Evolutionary conservation across 2,797 vertebrate genomes (phyloP).

Genomic region (Poecilia gillii): DNA sequence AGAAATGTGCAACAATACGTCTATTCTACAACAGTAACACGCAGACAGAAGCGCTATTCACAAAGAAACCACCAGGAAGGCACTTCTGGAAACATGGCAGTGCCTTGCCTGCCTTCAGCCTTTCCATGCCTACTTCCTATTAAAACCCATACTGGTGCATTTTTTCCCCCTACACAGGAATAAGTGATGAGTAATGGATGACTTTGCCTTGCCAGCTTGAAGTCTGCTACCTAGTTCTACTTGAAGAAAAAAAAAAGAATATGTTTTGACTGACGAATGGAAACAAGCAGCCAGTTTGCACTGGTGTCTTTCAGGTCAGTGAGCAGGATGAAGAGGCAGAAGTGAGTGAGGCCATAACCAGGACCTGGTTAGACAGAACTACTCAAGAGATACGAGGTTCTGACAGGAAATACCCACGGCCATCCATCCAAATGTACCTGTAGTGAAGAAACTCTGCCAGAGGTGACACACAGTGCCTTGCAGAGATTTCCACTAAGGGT

Average conservation of each 20-base stretch:
- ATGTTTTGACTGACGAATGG: not conserved
- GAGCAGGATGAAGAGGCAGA: not conserved
- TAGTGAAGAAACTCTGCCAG: not conserved
- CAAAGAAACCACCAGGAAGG: slow-evolving; percentile 6
- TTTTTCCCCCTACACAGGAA: not conserved
- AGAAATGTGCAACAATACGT: not conserved
- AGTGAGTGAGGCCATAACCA: not conserved
- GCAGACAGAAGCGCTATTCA: slow-evolving; percentile 45
- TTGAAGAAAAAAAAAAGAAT: slow-evolving; percentile 3
- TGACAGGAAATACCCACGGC: not conserved
- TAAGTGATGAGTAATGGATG: slow-evolving; percentile 6
- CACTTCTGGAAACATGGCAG: slow-evolving; percentile 49
- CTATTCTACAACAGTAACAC: not conserved
- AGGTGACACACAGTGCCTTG: not conserved
- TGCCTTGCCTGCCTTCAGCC: slow-evolving; percentile 15
- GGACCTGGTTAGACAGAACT: not conserved
- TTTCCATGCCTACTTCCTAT: slow-evolving; percentile 32
- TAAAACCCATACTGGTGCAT: not conserved
- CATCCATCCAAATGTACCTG: slow-evolving; percentile 1
- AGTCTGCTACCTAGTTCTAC: not conserved
- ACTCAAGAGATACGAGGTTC: not conserved
- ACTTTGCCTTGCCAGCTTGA: not conserved
- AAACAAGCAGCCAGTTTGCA: slow-evolving; percentile 2
- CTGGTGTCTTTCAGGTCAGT: not conserved
- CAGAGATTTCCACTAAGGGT: not conserved